Evolutionary conservation across 2,888 invertebrate species (phyloP).

Genomic region (Chirona hameri): DNA sequence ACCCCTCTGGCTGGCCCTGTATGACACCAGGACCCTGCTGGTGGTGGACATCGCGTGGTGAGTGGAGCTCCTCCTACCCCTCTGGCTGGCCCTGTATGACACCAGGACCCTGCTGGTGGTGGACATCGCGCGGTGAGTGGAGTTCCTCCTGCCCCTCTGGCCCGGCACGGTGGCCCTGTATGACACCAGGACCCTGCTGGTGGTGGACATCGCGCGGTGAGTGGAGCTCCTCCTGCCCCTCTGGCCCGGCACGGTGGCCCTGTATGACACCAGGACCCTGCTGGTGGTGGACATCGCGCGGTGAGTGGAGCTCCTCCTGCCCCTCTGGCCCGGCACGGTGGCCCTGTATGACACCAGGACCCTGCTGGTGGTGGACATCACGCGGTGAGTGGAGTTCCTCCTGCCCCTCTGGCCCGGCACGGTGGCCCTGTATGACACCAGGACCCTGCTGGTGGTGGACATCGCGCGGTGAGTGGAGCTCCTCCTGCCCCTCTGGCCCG

Average conservation of each 20-base stretch:
- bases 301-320: too few species aligned
- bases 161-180: background rate
- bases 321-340: background rate
- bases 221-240: background rate
- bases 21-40: background rate
- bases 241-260: background rate
- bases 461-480: too few species aligned
- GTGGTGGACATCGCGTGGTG: constrained; percentile 2
- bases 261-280: background rate
- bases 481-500: background rate
- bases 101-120: background rate
- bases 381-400: too few species aligned
- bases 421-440: background rate
- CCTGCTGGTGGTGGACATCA: background rate
- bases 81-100: background rate
- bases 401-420: background rate
- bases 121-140: too few species aligned
- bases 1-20: background rate
- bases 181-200: background rate
- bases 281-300: constrained; percentile 1
- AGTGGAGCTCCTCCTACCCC: background rate
- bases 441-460: background rate
- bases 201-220: too few species aligned
- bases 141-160: background rate
- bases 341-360: background rate